Percentiles rank a stretch among this genome's conserved stretches.
Conservation (phyloP, 2,113 vertebrate species). For the Sinosuthora webbiana region DNA sequence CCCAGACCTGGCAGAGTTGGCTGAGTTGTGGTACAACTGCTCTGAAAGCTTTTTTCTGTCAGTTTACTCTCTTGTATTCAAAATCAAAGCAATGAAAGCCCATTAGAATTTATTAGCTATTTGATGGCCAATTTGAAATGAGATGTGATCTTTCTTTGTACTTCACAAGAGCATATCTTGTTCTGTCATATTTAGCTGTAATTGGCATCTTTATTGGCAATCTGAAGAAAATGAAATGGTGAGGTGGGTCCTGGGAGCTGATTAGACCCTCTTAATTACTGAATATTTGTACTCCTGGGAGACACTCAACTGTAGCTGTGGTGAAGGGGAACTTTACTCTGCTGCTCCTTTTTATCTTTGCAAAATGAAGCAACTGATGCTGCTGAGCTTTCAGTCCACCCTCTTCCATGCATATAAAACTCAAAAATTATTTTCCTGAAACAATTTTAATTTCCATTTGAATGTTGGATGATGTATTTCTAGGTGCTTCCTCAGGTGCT, state of each 20-base stretch:
- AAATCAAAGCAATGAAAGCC: background rate
- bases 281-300: background rate
- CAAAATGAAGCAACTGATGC: background rate
- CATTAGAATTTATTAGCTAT: slow-evolving; percentile 3
- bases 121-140: slow-evolving; percentile 16
- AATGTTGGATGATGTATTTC: background rate
- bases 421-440: background rate
- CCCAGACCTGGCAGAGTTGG: background rate
- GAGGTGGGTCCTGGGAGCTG: slow-evolving; percentile 35
- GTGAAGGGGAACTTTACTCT: background rate
- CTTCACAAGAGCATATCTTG: background rate
- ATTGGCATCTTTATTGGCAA: slow-evolving; percentile 32
- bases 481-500: background rate
- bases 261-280: slow-evolving; percentile 18
- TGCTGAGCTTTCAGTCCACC: background rate
- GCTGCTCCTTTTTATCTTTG: background rate
- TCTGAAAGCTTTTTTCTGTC: background rate
- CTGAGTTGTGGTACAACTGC: background rate
- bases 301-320: background rate
- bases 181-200: slow-evolving; percentile 30
- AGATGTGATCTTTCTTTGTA: background rate
- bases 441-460: background rate
- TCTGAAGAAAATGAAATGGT: background rate
- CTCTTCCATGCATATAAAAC: background rate
- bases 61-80: background rate